phyloP scores from a whole-genome alignment of 2,888 invertebrate genomes.

The Erebia palarica region DNA sequence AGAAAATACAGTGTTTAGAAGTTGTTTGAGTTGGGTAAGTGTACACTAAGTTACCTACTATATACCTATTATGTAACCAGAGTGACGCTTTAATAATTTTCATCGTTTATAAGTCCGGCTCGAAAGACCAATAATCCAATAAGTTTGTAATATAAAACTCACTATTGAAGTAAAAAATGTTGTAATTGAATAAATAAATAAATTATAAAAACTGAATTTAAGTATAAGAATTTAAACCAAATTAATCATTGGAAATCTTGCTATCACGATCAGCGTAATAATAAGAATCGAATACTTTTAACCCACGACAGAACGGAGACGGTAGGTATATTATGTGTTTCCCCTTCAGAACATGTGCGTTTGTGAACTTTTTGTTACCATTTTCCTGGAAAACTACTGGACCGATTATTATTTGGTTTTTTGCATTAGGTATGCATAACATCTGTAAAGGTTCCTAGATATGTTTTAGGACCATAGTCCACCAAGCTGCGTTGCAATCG shows the following conservation, averaged over 20 bases:
- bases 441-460: no score
- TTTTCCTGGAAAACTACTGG: no score
- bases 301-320: no score
- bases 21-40: conserved; percentile 44
- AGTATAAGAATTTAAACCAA: not conserved
- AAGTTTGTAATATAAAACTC: not conserved
- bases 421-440: no score
- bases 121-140: not conserved
- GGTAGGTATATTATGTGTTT: no score
- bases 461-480: no score
- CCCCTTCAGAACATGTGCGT: no score
- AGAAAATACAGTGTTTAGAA: conserved; percentile 30
- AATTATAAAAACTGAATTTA: not conserved
- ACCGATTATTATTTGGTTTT: no score
- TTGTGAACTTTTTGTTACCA: no score
- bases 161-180: not conserved
- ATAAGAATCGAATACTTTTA: not conserved
- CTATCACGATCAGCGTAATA: not conserved
- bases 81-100: not conserved
- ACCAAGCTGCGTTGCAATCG: not conserved
- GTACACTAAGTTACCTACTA: not conserved
- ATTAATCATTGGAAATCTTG: not conserved
- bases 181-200: not conserved
- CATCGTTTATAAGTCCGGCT: not conserved
- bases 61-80: not conserved